Conservation (phyloP, 2,797 vertebrate species). For the Heteromormyrus szaboi region DNA sequence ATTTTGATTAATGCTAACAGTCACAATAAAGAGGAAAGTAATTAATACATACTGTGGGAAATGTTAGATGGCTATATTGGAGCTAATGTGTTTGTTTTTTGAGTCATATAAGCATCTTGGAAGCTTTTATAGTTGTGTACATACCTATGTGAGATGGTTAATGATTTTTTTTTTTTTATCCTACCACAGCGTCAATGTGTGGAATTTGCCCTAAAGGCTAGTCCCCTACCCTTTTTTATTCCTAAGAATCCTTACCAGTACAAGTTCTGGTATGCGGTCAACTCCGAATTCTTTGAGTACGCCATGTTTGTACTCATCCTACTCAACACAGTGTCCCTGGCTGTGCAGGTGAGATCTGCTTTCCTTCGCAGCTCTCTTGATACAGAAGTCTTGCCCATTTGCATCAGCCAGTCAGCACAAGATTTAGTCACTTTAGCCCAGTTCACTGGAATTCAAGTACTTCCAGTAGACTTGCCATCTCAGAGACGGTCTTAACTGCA, state of each 20-base stretch:
- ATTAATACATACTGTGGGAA: background rate
- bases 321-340: slow-evolving; percentile 97
- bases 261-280: slow-evolving; percentile 99
- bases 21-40: background rate
- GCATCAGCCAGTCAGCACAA: background rate
- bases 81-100: background rate
- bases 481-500: background rate
- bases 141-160: background rate
- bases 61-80: background rate
- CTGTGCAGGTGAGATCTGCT: slow-evolving; percentile 81
- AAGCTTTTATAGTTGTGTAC: background rate
- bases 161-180: background rate
- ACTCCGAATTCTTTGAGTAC: slow-evolving; percentile 96
- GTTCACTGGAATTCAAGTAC: background rate
- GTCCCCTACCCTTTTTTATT: slow-evolving; percentile 89
- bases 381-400: background rate
- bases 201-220: slow-evolving; percentile 94
- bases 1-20: background rate
- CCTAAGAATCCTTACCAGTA: slow-evolving; percentile 99
- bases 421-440: background rate
- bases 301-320: slow-evolving; percentile 99
- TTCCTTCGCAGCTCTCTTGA: background rate
- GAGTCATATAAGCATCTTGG: background rate
- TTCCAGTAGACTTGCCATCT: too few relatives aligned
- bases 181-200: slow-evolving; percentile 87